phyloP scores from a whole-genome alignment of 2,888 invertebrate genomes.

The Acrobasis consociella region DNA sequence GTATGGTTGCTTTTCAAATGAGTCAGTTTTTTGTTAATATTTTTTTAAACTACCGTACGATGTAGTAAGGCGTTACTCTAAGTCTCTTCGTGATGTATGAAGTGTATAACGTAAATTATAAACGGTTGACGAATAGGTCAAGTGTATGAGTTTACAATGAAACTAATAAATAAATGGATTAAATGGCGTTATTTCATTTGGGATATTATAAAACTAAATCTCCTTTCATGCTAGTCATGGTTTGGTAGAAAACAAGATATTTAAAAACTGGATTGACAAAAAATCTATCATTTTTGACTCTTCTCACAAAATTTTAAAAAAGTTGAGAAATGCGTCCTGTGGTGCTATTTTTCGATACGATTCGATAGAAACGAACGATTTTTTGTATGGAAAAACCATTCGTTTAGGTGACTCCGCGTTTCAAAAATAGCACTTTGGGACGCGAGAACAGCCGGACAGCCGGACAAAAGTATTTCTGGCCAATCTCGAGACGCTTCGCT shows the following conservation, averaged over 20 bases:
- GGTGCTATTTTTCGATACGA: too few species aligned
- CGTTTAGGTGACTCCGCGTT: too few species aligned
- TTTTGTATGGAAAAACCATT: too few species aligned
- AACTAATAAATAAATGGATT: conserved; percentile 78
- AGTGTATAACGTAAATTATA: conserved; percentile 70
- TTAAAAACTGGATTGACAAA: too few species aligned
- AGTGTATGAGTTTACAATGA: conserved; percentile 81
- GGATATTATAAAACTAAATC: background rate
- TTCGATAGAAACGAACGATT: too few species aligned
- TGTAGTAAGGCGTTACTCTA: conserved; percentile 43
- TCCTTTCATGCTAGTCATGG: background rate
- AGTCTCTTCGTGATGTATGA: conserved; percentile 59
- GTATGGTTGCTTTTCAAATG: conserved; percentile 37
- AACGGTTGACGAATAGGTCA: conserved; percentile 76
- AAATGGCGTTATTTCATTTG: conserved; percentile 46
- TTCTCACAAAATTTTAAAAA: too few species aligned
- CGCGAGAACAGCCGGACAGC: too few species aligned
- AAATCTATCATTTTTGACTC: too few species aligned
- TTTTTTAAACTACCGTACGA: conserved; percentile 39
- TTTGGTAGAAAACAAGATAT: background rate
- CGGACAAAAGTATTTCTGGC: too few species aligned
- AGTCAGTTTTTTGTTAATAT: conserved; percentile 19
- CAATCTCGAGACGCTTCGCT: too few species aligned
- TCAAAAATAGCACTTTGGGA: too few species aligned
- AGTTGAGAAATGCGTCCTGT: too few species aligned